Evolutionary conservation across 1,140 invertebrate genomes (phyloP), one percentile per base, ranked within the genome.

Genomic region (Sesamia nonagrioides): DNA sequence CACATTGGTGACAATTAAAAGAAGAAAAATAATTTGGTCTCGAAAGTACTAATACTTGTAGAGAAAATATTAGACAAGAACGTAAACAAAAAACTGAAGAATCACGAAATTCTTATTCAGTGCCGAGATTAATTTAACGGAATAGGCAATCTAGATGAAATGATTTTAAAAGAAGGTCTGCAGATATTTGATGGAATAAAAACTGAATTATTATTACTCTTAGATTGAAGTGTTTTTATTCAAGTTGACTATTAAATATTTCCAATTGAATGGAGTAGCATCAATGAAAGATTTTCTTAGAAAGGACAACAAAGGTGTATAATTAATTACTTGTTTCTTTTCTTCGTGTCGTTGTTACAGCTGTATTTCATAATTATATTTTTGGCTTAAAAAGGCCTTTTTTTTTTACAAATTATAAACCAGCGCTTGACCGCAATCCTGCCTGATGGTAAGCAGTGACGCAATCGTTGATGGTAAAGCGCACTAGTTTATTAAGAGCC

Each of bases 121-220:
- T 7, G 5, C 21, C 3, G 5, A 45, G 66, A 33, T 50, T 48
- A 69, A 58, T 69, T 69, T 50, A 4, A 69, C 15, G 35, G 66
- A 69, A 27, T n/a, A 50, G 42, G 42, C 66, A 69, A 69, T 69
- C 66, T 33, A 50, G 66, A 69, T 69, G 50, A 69, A 61, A 69
- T 48, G 33, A 18, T 27, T 33, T 73, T 58, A 11, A 73, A 71
- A 71, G 68, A 52, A 58, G 17, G 35, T 60, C 66, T 33, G 60
- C 42, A 69, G 42, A 9, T 69, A 69, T 69, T 69, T 69, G 66
- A 69, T 69, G 42, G 66, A 69, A 17, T 27, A 69, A 69, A 48
- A 69, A 69, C 66, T 37, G 45, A 18, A 69, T 69, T 69, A 69
- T 50, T 69, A 48, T 48, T 50, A 17, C 40, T 68, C 63, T 68